A percentile compares a stretch with the other conserved stretches of the same genome.
phyloP scores from a whole-genome alignment of 2,888 invertebrate species.

The Campoplex nolae region DNA sequence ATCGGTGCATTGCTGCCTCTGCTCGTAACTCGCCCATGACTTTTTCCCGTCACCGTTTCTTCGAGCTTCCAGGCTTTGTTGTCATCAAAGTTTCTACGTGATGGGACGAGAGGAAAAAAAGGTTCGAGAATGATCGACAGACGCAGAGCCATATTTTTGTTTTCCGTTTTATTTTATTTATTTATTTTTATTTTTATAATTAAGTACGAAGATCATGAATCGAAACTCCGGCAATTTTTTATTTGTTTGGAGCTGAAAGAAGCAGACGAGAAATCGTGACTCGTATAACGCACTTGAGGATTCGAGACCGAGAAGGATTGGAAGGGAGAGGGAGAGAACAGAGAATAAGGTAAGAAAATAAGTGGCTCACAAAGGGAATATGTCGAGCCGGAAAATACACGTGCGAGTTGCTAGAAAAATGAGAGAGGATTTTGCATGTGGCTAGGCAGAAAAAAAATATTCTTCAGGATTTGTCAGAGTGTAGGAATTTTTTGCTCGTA shows the following conservation, averaged over 20 bases:
- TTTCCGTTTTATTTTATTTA: neutral
- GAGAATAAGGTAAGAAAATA: constrained; percentile 1
- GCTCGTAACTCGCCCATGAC: constrained; percentile 11
- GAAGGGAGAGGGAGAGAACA: neutral
- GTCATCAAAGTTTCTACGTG: neutral
- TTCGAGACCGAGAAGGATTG: neutral
- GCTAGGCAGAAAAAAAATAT: neutral
- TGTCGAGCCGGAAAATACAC: neutral
- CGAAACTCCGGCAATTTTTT: neutral
- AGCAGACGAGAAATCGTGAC: neutral
- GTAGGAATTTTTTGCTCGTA: neutral
- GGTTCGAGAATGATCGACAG: neutral
- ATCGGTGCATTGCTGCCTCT: constrained; percentile 37
- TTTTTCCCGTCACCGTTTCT: neutral
- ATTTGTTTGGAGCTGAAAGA: neutral
- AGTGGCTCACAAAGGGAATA: constrained; percentile 8
- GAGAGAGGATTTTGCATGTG: neutral
- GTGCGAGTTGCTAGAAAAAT: neutral
- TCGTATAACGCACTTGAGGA: neutral
- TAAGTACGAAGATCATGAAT: neutral
- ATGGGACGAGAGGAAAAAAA: neutral
- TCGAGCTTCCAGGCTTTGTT: constrained; percentile 5
- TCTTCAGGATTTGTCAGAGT: neutral
- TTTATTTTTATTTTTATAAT: neutral
- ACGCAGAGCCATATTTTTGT: neutral